These are phyloP conservation scores for Hippocampus comes DNA, from an alignment of 2,113 vertebrate genomes.

Conservation along the genomic window DNA sequence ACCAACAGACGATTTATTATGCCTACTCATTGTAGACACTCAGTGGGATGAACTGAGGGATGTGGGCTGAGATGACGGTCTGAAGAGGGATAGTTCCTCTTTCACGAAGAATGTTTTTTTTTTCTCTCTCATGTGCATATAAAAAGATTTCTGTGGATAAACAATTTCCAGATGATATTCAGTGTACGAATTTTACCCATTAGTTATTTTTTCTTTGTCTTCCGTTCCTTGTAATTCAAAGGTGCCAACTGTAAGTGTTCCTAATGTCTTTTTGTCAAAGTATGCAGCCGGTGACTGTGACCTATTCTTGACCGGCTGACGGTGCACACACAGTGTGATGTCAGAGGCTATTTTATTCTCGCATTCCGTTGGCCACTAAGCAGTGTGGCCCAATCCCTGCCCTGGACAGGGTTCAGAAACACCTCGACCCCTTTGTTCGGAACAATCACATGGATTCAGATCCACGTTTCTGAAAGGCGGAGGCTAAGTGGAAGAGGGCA, in stretches of 20 bases:
- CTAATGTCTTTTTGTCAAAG: constrained; percentile 38
- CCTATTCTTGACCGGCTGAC: constrained; percentile 68
- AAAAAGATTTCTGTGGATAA: not conserved
- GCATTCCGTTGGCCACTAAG: constrained; percentile 38
- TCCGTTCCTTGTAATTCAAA: not conserved
- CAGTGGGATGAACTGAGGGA: not conserved
- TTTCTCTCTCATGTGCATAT: not conserved
- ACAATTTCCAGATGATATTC: not conserved
- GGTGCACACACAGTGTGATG: constrained; percentile 62
- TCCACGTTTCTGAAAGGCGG: not conserved
- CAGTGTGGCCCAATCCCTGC: constrained; percentile 30
- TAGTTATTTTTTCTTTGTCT: not conserved
- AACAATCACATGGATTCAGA: not conserved
- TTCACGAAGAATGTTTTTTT: not conserved
- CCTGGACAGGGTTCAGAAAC: constrained; percentile 32
- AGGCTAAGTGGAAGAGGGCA: not conserved
- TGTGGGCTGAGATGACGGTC: not conserved
- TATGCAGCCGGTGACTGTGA: constrained; percentile 43
- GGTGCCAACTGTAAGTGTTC: not conserved
- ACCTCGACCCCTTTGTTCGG: constrained; percentile 29
- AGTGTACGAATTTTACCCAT: not conserved
- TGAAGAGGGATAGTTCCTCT: not conserved
- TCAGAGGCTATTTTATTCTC: constrained; percentile 68
- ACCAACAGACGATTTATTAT: not conserved
- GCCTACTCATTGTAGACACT: not conserved